Conservation (phyloP, 2,797 vertebrate species). For the Melopsittacus undulatus region DNA sequence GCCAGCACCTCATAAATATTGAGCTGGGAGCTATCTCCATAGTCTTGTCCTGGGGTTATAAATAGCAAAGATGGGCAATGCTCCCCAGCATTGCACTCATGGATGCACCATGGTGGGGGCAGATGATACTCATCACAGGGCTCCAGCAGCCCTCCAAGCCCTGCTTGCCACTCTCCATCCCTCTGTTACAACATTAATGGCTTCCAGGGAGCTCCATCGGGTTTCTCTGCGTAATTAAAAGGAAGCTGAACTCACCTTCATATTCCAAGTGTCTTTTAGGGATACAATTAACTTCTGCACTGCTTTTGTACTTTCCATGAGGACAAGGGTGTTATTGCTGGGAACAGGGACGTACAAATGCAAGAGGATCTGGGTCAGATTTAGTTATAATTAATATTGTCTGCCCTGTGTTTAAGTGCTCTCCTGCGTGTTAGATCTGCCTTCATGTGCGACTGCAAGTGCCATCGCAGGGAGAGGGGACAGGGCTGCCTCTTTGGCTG, state of each 20-base stretch:
- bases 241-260: neutral
- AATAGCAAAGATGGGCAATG: neutral
- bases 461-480: neutral
- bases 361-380: slow-evolving; percentile 9
- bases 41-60: neutral
- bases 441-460: neutral
- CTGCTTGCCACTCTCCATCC: neutral
- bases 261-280: slow-evolving; percentile 19
- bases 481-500: neutral
- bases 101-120: neutral
- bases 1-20: neutral
- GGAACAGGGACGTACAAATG: neutral
- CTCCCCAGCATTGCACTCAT: fast-evolving
- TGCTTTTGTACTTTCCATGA: neutral
- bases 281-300: slow-evolving; percentile 47
- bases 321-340: slow-evolving; percentile 3
- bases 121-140: neutral
- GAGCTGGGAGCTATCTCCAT: neutral
- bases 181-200: neutral
- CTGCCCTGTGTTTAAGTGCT: neutral
- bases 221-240: neutral
- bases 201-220: slow-evolving; percentile 9
- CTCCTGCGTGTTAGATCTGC: neutral
- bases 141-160: neutral
- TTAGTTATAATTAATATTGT: neutral